Percentiles rank a stretch among this genome's conserved stretches.
Conservation (phyloP, 2,113 vertebrate genomes). For the Rhinopomastus cyanomelas region DNA sequence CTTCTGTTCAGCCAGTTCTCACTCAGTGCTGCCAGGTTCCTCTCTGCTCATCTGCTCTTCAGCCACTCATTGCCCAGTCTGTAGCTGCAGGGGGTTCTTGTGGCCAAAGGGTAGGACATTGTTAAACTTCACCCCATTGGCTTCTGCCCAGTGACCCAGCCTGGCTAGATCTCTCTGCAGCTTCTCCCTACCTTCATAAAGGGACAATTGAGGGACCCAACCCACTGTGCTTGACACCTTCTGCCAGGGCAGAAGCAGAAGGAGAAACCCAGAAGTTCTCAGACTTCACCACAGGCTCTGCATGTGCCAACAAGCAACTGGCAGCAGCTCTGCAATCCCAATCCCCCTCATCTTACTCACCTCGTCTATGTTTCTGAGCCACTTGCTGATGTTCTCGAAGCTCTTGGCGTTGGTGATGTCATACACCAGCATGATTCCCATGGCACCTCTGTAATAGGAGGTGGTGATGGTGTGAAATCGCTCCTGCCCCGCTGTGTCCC, state of each 20-base stretch:
- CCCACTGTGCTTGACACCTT: rapidly evolving
- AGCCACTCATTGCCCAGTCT: no score
- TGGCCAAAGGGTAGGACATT: no score
- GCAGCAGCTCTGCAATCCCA: rapidly evolving
- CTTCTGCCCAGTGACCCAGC: no score
- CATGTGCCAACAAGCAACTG: no score
- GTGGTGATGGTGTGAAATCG: slow-evolving; percentile 99
- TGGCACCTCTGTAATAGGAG: slow-evolving; percentile 98
- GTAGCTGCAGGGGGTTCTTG: no score
- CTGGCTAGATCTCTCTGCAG: no score
- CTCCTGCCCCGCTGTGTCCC: slow-evolving; percentile 98
- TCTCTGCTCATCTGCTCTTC: no score
- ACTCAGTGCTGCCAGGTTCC: no score
- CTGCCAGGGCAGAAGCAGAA: neutral
- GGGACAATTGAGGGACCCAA: neutral
- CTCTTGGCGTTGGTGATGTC: slow-evolving; percentile 99
- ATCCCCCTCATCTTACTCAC: slow-evolving; percentile 59
- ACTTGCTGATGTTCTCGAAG: slow-evolving; percentile 99
- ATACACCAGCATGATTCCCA: slow-evolving; percentile 99
- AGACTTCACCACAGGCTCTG: no score
- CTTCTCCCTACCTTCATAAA: neutral
- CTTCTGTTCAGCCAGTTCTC: no score
- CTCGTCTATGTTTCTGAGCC: slow-evolving; percentile 99
- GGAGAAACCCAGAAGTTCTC: neutral
- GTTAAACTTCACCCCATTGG: no score